Evolutionary conservation across 2,113 vertebrate genomes (phyloP), one percentile per base, ranked within the genome.

Genomic region (Cygnus atratus): DNA sequence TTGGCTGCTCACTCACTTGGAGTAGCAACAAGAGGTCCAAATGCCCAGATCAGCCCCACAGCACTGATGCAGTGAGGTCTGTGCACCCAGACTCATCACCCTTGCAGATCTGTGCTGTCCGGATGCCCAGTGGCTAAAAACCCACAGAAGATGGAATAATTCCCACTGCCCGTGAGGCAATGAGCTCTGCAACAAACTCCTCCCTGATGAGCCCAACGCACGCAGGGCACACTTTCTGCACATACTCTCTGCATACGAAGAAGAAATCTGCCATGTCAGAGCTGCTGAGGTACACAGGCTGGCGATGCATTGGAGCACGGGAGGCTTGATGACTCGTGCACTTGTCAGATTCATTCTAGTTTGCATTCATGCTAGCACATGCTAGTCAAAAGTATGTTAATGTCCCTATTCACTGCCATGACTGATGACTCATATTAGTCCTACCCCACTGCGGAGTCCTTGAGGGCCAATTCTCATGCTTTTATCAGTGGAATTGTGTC

Each of bases 341-440:
- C 92, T 78, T 95, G 66, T 68, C 87, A 91, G 73, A 43, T 57
- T 59, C 33, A 25, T 57, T 84, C 77, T 89, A 28, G 58, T 89
- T 95, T 92, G 78, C 84, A 93, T 89, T 93, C 29, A 2, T 16
- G 70, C 70, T 68, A 82, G 62, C 70, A 92, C 93, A 84, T 50
- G 61, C 81, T 75, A 54, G 43, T 93, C 77, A 87, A 62, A 96
- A 82, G 39, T 44, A 48, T 82, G 71, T 48, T 93, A 91, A 92
- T 95, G 54, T 79, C 31, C n/a, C 70, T 79, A 82, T 93, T 92
- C 89, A 58, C 62, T 57, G 29, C 87, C 29, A 31, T 79, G 77
- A 52, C 80, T 93, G 94, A 87, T 97, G 96, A 96, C 74, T 97
- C 95, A 95, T 7, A 41, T 68, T 87, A 91, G 77, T 81, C 74